A percentile compares a stretch with the other conserved stretches of the same genome.
Evolutionary conservation across 2,797 vertebrate species (phyloP).

Genomic region (Oreochromis mossambicus): DNA sequence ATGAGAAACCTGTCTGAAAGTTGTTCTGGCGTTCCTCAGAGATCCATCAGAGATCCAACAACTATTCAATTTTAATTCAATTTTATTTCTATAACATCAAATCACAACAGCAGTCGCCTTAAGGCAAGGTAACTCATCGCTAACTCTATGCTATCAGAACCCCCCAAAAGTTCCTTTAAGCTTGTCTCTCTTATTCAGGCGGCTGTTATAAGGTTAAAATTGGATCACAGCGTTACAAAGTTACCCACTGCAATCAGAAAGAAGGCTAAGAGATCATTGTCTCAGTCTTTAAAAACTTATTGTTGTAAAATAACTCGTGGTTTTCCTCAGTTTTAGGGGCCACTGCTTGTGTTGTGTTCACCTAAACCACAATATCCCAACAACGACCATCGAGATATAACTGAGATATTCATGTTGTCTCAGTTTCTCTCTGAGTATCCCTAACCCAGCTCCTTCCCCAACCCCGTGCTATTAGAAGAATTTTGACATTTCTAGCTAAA

Average conservation of each 20-base stretch:
- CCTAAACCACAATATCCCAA: neutral
- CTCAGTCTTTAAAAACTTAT: neutral
- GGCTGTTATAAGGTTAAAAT: fast-evolving
- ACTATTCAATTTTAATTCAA: neutral
- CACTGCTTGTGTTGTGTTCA: neutral
- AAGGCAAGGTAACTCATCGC: fast-evolving
- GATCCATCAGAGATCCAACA: neutral
- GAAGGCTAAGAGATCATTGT: neutral
- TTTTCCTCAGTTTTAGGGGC: neutral
- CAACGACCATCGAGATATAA: fast-evolving
- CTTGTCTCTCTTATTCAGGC: fast-evolving
- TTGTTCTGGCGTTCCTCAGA: neutral
- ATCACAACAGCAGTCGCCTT: neutral
- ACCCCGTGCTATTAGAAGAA: neutral
- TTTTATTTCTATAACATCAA: neutral
- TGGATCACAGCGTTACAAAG: neutral
- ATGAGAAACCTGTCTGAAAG: neutral
- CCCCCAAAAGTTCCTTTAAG: neutral
- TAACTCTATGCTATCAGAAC: neutral
- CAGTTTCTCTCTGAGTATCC: neutral
- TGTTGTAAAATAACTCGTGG: fast-evolving
- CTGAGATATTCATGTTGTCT: neutral
- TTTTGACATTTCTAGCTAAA: neutral
- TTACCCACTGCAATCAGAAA: neutral
- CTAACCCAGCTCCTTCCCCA: neutral